Evolutionary conservation across 2,113 vertebrate species (phyloP).

Genomic region (Pituophis catenifer): DNA sequence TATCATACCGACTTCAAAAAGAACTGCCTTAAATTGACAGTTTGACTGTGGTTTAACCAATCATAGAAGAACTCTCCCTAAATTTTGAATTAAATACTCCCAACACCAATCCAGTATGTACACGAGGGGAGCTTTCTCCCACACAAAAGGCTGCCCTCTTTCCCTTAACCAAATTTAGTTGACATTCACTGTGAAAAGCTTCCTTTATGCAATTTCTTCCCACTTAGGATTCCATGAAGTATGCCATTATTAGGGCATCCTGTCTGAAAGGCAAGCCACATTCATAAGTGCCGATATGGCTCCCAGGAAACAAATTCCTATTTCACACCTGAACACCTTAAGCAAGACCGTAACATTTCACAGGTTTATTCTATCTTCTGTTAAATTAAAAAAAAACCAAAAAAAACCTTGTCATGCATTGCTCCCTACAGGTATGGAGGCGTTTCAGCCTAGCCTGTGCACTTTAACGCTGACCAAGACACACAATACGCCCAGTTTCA

Average conservation of each 20-base stretch:
- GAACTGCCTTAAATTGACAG: no score
- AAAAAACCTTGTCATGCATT: not conserved
- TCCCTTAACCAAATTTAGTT: not conserved
- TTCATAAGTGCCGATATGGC: not conserved
- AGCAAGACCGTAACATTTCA: not conserved
- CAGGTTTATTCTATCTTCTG: no score
- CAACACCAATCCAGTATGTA: not conserved
- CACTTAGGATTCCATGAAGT: not conserved
- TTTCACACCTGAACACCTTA: not conserved
- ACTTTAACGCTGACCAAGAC: not conserved
- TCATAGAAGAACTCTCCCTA: not conserved
- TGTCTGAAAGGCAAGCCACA: no score
- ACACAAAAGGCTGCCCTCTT: not conserved
- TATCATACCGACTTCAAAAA: not conserved
- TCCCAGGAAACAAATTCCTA: not conserved
- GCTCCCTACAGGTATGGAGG: not conserved
- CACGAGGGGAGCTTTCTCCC: not conserved
- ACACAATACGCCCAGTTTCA: not conserved
- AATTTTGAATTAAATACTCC: not conserved
- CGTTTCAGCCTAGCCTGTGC: fast-evolving
- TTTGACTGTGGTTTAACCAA: no score
- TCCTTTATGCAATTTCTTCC: no score
- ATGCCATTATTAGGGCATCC: not conserved
- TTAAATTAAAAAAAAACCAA: no score
- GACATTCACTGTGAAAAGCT: not conserved